A percentile compares a stretch with the other conserved stretches of the same genome.
These are phyloP conservation scores for Vipera ursinii DNA, from an alignment of 2,797 vertebrate species.

Conservation along the genomic window DNA sequence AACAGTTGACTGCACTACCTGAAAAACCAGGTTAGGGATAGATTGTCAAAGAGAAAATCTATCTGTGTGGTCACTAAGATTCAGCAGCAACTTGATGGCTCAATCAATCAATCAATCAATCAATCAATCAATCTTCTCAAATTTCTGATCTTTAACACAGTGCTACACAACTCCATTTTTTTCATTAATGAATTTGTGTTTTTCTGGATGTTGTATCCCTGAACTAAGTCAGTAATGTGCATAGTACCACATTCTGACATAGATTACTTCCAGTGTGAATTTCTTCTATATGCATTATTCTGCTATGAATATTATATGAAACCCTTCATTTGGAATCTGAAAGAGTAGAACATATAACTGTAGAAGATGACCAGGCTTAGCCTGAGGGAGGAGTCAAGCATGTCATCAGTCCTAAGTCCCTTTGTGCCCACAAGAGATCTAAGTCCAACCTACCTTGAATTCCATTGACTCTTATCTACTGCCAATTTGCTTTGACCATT, in stretches of 20 bases:
- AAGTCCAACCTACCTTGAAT: neutral
- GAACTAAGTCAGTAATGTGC: constrained; percentile 72
- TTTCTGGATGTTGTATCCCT: constrained; percentile 70
- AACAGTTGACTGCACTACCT: no score
- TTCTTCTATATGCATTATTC: constrained; percentile 73
- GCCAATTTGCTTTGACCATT: neutral
- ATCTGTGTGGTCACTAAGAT: no score
- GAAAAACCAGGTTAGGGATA: no score
- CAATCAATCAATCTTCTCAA: constrained; percentile 11
- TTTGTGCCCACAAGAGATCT: neutral
- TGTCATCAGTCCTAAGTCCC: neutral
- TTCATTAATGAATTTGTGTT: constrained; percentile 70
- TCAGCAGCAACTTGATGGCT: no score
- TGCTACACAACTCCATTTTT: constrained; percentile 58
- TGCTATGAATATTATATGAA: constrained; percentile 74
- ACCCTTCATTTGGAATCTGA: constrained; percentile 70
- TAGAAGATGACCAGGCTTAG: neutral
- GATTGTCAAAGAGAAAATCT: no score
- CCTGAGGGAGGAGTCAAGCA: neutral
- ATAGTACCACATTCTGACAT: constrained; percentile 64
- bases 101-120: no score
- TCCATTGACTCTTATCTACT: neutral
- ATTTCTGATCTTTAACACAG: constrained; percentile 63
- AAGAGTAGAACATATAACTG: constrained; percentile 2
- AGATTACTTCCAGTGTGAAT: constrained; percentile 74